Conservation (phyloP, 2,113 vertebrate species). For the Upupa epops region DNA sequence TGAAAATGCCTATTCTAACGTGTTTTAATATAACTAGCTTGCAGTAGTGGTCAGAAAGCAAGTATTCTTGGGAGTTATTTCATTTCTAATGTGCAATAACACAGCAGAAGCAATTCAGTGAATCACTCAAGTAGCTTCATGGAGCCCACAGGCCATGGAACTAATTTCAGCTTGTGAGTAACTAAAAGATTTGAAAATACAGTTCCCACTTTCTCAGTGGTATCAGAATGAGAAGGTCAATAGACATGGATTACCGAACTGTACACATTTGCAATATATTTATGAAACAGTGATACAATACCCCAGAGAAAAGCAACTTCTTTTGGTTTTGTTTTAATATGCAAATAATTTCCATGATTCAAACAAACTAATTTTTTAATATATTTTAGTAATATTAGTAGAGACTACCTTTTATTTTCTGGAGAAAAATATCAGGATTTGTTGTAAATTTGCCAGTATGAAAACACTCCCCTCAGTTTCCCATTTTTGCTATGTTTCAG, state of each 20-base stretch:
- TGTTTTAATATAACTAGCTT: neutral
- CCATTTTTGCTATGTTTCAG: neutral
- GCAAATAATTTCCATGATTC: neutral
- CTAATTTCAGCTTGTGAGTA: conserved; percentile 43
- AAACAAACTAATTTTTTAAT: neutral
- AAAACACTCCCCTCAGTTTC: neutral
- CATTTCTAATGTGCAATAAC: conserved; percentile 36
- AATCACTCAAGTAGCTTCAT: conserved; percentile 43
- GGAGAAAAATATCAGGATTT: neutral
- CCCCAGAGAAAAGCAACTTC: neutral
- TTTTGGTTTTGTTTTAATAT: neutral
- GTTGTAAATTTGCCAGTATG: neutral
- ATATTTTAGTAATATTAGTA: neutral
- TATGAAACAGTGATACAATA: neutral
- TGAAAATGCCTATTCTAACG: neutral
- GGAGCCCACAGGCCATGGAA: conserved; percentile 46
- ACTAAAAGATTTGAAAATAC: conserved; percentile 51
- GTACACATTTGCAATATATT: neutral
- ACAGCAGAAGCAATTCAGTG: conserved; percentile 40
- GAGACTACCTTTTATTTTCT: neutral
- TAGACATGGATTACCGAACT: neutral
- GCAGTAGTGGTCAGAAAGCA: neutral
- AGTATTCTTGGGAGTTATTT: conserved; percentile 8
- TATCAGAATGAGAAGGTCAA: conserved; percentile 52
- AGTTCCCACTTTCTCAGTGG: conserved; percentile 1